These are phyloP conservation scores for Prionailurus viverrinus DNA, from an alignment of 2,113 vertebrate genomes.

Conservation along the genomic window DNA sequence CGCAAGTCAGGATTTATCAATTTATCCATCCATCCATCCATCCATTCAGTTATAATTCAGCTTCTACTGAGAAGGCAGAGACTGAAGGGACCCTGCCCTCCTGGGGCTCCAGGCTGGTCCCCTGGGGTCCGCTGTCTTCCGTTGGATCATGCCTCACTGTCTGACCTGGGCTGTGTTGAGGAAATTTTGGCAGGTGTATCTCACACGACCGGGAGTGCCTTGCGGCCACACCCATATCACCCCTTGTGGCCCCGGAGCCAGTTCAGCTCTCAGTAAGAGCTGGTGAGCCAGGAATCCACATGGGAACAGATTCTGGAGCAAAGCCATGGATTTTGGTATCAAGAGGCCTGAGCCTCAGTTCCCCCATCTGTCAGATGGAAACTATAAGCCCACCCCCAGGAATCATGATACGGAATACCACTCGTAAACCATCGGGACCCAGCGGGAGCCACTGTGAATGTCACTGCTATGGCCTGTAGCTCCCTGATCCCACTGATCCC, in stretches of 20 bases:
- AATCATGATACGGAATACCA: not conserved
- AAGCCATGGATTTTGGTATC: not conserved
- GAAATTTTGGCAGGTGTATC: not conserved
- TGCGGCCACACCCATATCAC: fast-evolving
- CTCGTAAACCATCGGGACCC: not conserved
- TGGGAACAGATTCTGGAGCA: not conserved
- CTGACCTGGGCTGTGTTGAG: not conserved
- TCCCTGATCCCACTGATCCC: too few species aligned
- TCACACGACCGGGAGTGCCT: not conserved
- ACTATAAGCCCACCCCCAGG: not conserved
- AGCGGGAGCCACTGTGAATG: not conserved
- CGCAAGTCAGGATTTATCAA: not conserved
- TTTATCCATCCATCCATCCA: not conserved
- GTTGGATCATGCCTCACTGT: not conserved
- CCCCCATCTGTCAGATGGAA: not conserved
- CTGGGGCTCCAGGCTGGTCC: not conserved
- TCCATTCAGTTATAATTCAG: not conserved
- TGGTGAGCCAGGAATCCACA: not conserved
- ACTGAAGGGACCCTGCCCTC: fast-evolving
- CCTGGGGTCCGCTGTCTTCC: too few species aligned
- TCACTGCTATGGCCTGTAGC: not conserved
- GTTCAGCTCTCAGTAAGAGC: not conserved
- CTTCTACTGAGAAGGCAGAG: not conserved
- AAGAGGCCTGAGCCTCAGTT: not conserved
- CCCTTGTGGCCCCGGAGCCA: not conserved